Percentiles rank a stretch among this genome's conserved stretches.
Conservation (phyloP, 2,797 vertebrate genomes). For the Pipistrellus pipistrellus region DNA sequence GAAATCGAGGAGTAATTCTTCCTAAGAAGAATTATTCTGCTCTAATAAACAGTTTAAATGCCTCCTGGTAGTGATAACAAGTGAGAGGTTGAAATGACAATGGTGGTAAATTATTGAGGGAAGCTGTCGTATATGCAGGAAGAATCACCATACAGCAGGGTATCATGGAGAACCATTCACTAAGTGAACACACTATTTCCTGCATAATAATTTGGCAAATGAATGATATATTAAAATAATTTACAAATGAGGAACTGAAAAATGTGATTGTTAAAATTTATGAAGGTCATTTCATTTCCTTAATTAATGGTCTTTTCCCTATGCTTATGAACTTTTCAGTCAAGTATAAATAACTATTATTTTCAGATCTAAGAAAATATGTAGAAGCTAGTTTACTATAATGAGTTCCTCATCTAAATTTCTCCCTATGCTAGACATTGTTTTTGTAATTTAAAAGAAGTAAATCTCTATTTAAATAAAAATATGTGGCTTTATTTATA, state of each 20-base stretch:
- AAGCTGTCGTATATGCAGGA: neutral
- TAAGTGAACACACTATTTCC: slow-evolving; percentile 22
- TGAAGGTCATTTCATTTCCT: neutral
- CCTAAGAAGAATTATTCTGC: neutral
- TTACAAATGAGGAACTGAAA: neutral
- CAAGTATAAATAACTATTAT: neutral
- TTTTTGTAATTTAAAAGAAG: neutral
- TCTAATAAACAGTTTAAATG: neutral
- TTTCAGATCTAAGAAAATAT: neutral
- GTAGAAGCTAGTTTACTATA: neutral
- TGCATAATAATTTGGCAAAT: slow-evolving; percentile 10
- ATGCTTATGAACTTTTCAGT: neutral
- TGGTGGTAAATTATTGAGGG: neutral
- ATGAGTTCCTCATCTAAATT: neutral
- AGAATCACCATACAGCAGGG: neutral
- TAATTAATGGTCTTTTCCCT: neutral
- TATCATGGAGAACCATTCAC: neutral
- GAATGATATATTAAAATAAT: neutral
- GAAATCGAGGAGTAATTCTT: neutral
- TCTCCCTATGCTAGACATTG: neutral
- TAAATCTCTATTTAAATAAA: neutral
- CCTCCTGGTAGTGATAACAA: neutral
- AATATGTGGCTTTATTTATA: neutral
- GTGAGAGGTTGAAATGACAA: neutral
- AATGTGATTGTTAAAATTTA: neutral